Percentiles rank a stretch among this genome's conserved stretches.
Evolutionary conservation across 2,888 invertebrate genomes (phyloP).

Genomic region (Ephialtes manifestator): DNA sequence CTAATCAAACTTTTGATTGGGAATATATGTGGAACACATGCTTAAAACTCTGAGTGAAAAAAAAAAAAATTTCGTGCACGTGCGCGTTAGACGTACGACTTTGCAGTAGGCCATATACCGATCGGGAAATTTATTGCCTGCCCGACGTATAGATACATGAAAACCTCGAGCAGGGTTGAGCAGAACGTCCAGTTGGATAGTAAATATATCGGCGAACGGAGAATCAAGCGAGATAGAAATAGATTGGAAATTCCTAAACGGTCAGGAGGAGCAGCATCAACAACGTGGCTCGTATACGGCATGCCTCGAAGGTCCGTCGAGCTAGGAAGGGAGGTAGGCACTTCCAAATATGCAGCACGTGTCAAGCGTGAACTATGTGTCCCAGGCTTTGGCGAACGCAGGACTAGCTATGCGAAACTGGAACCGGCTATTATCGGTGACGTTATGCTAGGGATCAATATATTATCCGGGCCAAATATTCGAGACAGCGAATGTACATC

Average conservation of each 20-base stretch:
- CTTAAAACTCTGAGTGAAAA: not conserved
- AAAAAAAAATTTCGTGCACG: not conserved
- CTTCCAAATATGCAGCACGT: constrained; percentile 64
- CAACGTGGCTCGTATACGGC: constrained; percentile 21
- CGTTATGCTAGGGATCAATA: constrained; percentile 50
- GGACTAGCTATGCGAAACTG: constrained; percentile 57
- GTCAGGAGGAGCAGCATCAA: constrained; percentile 34
- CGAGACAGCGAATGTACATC: constrained; percentile 28
- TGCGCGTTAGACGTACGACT: not conserved
- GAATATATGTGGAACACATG: too few species aligned
- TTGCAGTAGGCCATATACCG: constrained; percentile 19
- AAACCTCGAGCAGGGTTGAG: constrained; percentile 6
- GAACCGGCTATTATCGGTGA: constrained; percentile 63
- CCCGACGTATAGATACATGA: constrained; percentile 5
- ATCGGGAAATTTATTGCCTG: constrained; percentile 19
- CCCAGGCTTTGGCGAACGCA: not conserved
- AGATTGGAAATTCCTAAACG: constrained; percentile 69
- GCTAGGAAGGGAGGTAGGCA: constrained; percentile 54
- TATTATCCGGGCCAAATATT: constrained; percentile 42
- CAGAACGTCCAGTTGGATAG: constrained; percentile 24
- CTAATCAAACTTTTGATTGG: too few species aligned
- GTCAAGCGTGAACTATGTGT: constrained; percentile 64
- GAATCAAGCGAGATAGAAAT: constrained; percentile 42
- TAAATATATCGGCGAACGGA: constrained; percentile 54
- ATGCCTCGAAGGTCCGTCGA: constrained; percentile 50